These are phyloP conservation scores for Myiagra hebetior DNA, from an alignment of 2,113 vertebrate genomes.

Conservation along the genomic window DNA sequence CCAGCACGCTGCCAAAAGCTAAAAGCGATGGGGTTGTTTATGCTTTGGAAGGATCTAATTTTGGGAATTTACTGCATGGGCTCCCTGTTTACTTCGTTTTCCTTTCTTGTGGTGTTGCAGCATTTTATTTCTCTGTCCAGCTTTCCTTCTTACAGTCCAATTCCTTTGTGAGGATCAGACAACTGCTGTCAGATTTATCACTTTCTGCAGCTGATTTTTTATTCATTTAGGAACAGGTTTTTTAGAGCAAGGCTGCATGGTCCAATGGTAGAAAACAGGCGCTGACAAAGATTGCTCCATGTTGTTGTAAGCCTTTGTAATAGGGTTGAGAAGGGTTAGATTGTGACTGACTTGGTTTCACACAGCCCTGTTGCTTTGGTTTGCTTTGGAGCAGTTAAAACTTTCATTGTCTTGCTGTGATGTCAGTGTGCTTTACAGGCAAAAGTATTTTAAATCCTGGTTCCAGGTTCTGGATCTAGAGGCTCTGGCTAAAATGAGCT, in stretches of 20 bases:
- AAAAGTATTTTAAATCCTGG: not conserved
- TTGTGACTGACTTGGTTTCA: not conserved
- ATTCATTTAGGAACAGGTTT: not conserved
- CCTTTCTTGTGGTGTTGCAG: not conserved
- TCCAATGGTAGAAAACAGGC: not conserved
- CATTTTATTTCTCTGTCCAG: not conserved
- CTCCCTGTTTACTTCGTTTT: not conserved
- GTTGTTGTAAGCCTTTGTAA: not conserved
- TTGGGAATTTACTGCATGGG: not conserved
- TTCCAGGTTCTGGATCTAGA: not conserved
- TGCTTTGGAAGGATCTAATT: not conserved
- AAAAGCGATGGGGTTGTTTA: not conserved
- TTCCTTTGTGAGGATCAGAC: not conserved
- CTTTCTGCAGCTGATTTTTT: not conserved
- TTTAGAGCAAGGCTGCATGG: not conserved
- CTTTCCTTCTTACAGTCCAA: not conserved
- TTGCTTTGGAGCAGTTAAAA: not conserved
- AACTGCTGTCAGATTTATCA: not conserved
- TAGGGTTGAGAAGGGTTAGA: not conserved
- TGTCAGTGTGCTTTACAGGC: not conserved
- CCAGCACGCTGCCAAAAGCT: not conserved
- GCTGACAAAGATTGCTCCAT: not conserved
- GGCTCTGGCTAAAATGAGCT: not conserved
- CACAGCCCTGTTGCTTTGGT: not conserved
- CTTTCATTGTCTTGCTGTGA: not conserved